phyloP scores from a whole-genome alignment of 2,797 vertebrate species.

The Acrossocheilus fasciatus region DNA sequence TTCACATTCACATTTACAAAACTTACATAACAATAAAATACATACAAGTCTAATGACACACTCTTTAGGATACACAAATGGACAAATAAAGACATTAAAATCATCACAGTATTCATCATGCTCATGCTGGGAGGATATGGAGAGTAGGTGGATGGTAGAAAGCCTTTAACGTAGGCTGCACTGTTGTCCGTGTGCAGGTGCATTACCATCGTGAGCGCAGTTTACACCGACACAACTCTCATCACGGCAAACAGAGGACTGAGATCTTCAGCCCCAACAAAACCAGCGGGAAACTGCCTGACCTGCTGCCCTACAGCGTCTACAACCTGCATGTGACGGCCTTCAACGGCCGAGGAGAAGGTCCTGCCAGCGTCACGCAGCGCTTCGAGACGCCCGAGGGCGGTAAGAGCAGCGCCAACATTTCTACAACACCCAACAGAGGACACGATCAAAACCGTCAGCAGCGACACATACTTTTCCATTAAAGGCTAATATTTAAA shows the following conservation, averaged over 20 bases:
- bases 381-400: slow-evolving; percentile 91
- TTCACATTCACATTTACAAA: background rate
- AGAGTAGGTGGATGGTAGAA: background rate
- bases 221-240: slow-evolving; percentile 83
- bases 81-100: no score
- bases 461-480: background rate
- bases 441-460: background rate
- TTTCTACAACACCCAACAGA: background rate
- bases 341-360: slow-evolving; percentile 92
- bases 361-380: slow-evolving; percentile 83
- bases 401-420: slow-evolving; percentile 76
- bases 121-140: background rate
- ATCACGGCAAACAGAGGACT: slow-evolving; percentile 87
- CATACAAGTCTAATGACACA: no score
- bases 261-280: slow-evolving; percentile 88
- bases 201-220: slow-evolving; percentile 90
- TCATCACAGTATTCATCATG: no score
- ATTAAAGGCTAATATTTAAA: background rate
- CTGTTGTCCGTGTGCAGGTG: slow-evolving; percentile 77
- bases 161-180: background rate
- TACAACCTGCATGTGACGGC: slow-evolving; percentile 89
- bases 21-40: no score
- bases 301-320: slow-evolving; percentile 88
- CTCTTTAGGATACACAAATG: no score
- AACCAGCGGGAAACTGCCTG: slow-evolving; percentile 89